These are phyloP conservation scores for Serinus canaria DNA, from an alignment of 2,113 vertebrate genomes.

Conservation along the genomic window DNA sequence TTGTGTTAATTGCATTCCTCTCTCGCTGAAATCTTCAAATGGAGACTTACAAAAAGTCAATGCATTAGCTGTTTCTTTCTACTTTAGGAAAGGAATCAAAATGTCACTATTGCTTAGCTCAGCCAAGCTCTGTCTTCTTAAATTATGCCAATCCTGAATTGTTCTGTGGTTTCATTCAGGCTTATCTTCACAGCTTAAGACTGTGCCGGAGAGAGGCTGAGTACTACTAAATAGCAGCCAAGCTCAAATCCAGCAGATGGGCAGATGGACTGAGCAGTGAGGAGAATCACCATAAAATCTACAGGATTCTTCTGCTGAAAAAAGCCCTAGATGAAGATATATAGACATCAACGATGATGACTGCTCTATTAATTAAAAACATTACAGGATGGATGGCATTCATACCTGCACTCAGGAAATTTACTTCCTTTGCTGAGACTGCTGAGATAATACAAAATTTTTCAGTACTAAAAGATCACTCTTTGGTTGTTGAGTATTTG, in stretches of 20 bases:
- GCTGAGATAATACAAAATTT: not conserved
- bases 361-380: not conserved
- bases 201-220: not conserved
- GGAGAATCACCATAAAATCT: not conserved
- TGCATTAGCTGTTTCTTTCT: conserved; percentile 60
- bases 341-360: not conserved
- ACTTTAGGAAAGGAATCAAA: conserved; percentile 50
- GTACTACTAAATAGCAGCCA: not conserved
- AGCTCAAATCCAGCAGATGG: not conserved
- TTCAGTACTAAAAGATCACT: not conserved
- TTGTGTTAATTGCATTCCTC: conserved; percentile 69
- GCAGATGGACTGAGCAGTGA: not conserved
- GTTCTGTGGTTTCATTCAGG: not conserved
- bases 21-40: conserved; percentile 63
- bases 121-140: not conserved
- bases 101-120: conserved; percentile 14
- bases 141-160: not conserved
- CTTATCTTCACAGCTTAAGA: not conserved
- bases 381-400: not conserved
- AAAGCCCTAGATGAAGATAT: not conserved
- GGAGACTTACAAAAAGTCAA: conserved; percentile 66
- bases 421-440: not conserved
- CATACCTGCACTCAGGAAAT: not conserved
- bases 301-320: not conserved
- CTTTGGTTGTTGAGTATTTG: not conserved